Conservation (phyloP, 1,140 invertebrate genomes). For the Brachionus plicatilis region DNA sequence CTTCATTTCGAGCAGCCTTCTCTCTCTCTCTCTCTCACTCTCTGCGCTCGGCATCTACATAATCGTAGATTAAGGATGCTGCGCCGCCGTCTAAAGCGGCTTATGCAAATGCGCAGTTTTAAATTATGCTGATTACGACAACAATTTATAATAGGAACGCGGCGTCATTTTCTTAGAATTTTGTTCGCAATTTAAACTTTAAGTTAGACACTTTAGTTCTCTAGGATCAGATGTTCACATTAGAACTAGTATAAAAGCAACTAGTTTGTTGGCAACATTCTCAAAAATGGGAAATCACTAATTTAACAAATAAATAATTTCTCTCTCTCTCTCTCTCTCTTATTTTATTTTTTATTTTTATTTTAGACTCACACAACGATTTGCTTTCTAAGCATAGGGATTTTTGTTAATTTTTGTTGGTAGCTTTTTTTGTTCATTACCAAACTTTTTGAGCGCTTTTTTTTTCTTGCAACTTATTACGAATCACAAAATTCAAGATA, state of each 20-base stretch:
- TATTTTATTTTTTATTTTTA: not conserved
- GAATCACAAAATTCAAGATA: constrained; percentile 1
- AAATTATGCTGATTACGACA: constrained; percentile 23
- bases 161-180: constrained; percentile 3
- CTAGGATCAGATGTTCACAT: not conserved
- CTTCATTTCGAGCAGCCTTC: not conserved
- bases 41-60: not conserved
- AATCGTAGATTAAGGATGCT: constrained; percentile 13
- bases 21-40: not conserved
- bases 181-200: constrained; percentile 13
- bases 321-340: no score
- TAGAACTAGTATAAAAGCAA: not conserved
- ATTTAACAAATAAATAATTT: not conserved
- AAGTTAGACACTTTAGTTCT: not conserved
- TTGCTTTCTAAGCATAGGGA: not conserved
- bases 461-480: not conserved
- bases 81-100: not conserved
- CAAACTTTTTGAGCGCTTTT: not conserved
- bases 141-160: not conserved
- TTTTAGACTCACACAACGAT: not conserved
- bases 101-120: constrained; percentile 4
- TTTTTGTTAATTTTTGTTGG: not conserved
- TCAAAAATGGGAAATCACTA: not conserved
- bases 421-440: not conserved
- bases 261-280: not conserved